A percentile compares a stretch with the other conserved stretches of the same genome.
Conservation (phyloP, 2,888 invertebrate species). For the Aphrophora alni region DNA sequence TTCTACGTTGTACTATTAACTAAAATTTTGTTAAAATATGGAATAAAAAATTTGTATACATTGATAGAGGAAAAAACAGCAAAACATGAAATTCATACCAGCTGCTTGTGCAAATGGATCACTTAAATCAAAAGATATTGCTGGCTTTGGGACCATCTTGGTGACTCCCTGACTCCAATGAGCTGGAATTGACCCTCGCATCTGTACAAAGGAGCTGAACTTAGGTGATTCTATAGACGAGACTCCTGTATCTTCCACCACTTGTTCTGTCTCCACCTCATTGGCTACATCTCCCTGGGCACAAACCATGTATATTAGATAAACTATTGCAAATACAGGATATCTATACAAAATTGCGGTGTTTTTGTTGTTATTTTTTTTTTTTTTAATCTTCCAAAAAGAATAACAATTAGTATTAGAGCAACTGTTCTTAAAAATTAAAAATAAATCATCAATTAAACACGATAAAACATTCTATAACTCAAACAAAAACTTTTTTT, state of each 20-base stretch:
- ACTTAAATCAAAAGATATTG: constrained; percentile 85
- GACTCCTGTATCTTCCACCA: constrained; percentile 85
- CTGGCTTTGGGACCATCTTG: constrained; percentile 98
- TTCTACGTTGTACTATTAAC: too few relatives aligned
- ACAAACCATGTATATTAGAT: background rate
- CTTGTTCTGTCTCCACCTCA: constrained; percentile 97
- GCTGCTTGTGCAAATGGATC: constrained; percentile 90
- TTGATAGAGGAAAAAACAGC: background rate
- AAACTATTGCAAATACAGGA: background rate
- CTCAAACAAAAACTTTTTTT: too few relatives aligned
- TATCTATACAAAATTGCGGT: too few relatives aligned
- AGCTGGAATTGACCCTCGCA: constrained; percentile 94
- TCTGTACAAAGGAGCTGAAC: constrained; percentile 93
- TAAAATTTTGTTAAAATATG: too few relatives aligned
- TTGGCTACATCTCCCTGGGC: constrained; percentile 92
- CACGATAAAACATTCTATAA: too few relatives aligned
- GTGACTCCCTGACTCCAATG: constrained; percentile 98
- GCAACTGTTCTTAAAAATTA: too few relatives aligned
- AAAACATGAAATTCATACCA: constrained; percentile 56
- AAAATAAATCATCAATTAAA: too few relatives aligned
- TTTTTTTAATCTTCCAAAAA: too few relatives aligned
- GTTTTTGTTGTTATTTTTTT: too few relatives aligned
- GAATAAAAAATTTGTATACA: too few relatives aligned
- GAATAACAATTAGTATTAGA: too few relatives aligned
- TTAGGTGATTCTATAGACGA: constrained; percentile 74